phyloP scores from a whole-genome alignment of 2,888 invertebrate species.

The Heteromyza rotundicornis region DNA sequence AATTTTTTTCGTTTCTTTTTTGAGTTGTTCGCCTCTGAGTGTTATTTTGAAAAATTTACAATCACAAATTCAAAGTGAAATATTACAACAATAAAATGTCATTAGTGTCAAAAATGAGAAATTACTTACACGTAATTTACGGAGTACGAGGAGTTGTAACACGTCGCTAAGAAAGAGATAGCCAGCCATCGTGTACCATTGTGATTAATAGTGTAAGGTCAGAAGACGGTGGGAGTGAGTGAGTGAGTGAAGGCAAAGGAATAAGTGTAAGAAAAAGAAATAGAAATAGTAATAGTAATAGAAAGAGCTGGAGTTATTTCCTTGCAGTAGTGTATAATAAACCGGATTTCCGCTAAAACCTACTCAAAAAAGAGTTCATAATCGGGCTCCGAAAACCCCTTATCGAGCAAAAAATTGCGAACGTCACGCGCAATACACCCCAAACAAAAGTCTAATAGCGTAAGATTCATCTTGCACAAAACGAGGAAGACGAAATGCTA shows the following conservation, averaged over 20 bases:
- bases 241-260: too few species aligned
- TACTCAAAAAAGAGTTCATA: too few species aligned
- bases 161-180: background rate
- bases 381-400: too few species aligned
- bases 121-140: constrained; percentile 28
- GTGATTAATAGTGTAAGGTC: constrained; percentile 19
- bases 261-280: too few species aligned
- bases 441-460: too few species aligned
- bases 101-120: constrained; percentile 38
- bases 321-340: too few species aligned
- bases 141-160: background rate
- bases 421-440: too few species aligned
- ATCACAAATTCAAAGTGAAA: background rate
- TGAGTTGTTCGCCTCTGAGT: too few species aligned
- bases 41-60: constrained; percentile 22
- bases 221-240: background rate
- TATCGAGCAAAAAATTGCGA: background rate
- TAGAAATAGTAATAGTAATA: too few species aligned
- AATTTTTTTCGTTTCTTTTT: too few species aligned
- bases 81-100: constrained; percentile 34
- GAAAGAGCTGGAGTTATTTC: too few species aligned
- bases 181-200: constrained; percentile 3
- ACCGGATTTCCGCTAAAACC: too few species aligned
- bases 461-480: background rate
- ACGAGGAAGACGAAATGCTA: background rate